Percentiles rank a stretch among this genome's conserved stretches.
phyloP scores from a whole-genome alignment of 2,797 vertebrate species.

The Myripristis jacobus region DNA sequence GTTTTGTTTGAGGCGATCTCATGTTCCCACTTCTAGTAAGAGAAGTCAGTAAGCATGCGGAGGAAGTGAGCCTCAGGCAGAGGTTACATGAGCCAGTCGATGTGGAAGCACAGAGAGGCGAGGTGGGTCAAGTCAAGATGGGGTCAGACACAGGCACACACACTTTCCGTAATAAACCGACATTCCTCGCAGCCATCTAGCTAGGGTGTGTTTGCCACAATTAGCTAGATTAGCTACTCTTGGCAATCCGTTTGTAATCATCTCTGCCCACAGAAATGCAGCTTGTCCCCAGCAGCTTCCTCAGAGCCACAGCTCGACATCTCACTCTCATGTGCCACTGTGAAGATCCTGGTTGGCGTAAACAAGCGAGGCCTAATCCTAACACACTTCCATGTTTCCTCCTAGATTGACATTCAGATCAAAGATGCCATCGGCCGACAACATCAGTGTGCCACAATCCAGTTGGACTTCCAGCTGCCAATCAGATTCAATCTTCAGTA shows the following conservation, averaged over 20 bases:
- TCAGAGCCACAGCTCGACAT: not conserved
- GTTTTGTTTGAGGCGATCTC: conserved; percentile 16
- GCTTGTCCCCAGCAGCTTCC: conserved; percentile 25
- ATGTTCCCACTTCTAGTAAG: not conserved
- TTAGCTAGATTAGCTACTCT: conserved; percentile 33
- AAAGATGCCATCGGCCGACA: conserved; percentile 89
- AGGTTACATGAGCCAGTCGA: conserved; percentile 15
- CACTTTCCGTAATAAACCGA: conserved; percentile 40
- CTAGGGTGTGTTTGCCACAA: conserved; percentile 33
- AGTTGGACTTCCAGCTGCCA: conserved; percentile 95
- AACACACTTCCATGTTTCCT: conserved; percentile 20
- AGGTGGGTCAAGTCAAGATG: conserved; percentile 44
- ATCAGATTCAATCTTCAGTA: conserved; percentile 90
- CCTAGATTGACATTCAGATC: conserved; percentile 91
- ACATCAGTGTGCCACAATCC: conserved; percentile 94
- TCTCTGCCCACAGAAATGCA: conserved; percentile 43
- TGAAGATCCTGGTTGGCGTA: conserved; percentile 17
- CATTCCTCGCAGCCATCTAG: conserved; percentile 42
- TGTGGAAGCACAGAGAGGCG: conserved; percentile 25
- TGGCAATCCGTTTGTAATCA: conserved; percentile 29
- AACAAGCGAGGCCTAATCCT: conserved; percentile 5
- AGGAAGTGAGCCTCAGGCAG: conserved; percentile 35
- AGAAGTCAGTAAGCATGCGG: conserved; percentile 27
- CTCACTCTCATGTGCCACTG: not conserved
- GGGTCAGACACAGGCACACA: conserved; percentile 26